Percentiles rank a stretch among this genome's conserved stretches.
Evolutionary conservation across 2,888 invertebrate genomes (phyloP).

Genomic region (Ariolimax columbianus): DNA sequence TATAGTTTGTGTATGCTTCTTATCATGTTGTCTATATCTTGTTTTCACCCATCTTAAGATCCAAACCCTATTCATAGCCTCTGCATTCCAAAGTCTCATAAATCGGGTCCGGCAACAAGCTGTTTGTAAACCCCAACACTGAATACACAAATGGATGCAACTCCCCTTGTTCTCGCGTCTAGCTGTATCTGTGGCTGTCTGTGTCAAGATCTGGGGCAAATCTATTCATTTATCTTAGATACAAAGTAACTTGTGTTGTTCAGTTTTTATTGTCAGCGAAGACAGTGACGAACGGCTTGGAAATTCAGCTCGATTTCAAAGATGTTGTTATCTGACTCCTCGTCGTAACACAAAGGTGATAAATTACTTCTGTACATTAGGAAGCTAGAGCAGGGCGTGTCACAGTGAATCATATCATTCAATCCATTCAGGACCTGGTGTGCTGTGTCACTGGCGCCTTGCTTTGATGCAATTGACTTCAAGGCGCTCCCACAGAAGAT

Average conservation of each 20-base stretch:
- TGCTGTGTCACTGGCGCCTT: background rate
- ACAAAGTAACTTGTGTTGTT: background rate
- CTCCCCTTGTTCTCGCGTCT: too few species aligned
- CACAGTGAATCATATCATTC: background rate
- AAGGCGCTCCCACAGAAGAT: background rate
- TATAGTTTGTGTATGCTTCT: too few species aligned
- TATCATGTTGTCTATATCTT: too few species aligned
- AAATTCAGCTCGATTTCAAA: constrained; percentile 1
- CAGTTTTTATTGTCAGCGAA: background rate
- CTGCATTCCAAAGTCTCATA: background rate
- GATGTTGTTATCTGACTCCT: background rate
- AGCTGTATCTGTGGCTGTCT: background rate
- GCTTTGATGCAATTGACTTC: background rate
- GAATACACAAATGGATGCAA: too few species aligned
- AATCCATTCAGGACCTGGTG: background rate
- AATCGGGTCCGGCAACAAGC: background rate
- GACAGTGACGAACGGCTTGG: background rate
- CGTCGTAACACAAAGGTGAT: background rate
- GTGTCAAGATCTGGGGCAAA: background rate
- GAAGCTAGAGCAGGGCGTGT: background rate
- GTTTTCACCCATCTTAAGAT: too few species aligned
- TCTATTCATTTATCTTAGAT: background rate
- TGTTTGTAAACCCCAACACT: too few species aligned
- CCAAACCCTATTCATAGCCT: background rate
- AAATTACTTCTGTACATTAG: background rate